Conservation (phyloP, 2,797 vertebrate species). For the Xiphophorus birchmanni region DNA sequence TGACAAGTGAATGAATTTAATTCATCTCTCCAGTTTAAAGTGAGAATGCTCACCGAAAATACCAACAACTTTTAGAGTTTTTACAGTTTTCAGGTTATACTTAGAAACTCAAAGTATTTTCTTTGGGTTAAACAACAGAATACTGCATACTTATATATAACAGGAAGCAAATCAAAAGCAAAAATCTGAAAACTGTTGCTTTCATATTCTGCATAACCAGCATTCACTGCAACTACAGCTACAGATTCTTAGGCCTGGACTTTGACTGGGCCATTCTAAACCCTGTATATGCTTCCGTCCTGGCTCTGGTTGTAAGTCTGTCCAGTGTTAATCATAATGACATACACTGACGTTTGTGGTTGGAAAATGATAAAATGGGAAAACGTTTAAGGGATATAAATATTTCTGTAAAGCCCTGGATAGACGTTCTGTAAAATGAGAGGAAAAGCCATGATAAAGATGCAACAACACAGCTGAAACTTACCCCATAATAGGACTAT, state of each 20-base stretch:
- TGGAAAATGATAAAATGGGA: neutral
- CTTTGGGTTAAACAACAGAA: too few species aligned
- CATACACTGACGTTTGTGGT: neutral
- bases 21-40: neutral
- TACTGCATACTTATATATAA: neutral
- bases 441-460: neutral
- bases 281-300: neutral
- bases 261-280: neutral
- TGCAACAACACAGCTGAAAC: constrained; percentile 54
- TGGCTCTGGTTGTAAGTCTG: neutral
- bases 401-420: neutral
- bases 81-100: neutral
- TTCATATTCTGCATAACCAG: neutral
- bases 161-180: neutral
- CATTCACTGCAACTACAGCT: neutral
- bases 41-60: neutral
- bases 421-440: neutral
- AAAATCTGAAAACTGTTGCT: neutral
- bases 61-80: neutral
- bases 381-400: too few species aligned
- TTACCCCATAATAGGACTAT: constrained; percentile 95
- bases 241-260: neutral
- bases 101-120: neutral
- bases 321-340: neutral
- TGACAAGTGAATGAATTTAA: neutral